Evolutionary conservation across 2,113 vertebrate genomes (phyloP).

Genomic region (Gobio gobio): DNA sequence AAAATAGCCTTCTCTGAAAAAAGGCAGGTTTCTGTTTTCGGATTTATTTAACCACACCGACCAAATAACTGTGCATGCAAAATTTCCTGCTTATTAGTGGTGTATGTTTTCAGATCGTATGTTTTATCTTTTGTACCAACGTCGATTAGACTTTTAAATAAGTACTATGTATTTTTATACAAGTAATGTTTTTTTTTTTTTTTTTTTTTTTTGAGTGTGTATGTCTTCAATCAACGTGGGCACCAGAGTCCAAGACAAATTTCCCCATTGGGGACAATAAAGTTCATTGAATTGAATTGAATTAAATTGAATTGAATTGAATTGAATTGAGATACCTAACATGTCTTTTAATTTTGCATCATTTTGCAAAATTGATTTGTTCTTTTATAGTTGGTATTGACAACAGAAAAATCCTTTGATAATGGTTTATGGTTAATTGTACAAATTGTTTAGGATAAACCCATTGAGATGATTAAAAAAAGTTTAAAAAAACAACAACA

Average conservation of each 20-base stretch:
- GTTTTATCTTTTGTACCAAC: too few species aligned
- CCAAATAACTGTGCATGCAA: background rate
- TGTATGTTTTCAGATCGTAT: too few species aligned
- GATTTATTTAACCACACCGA: background rate
- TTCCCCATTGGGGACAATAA: too few species aligned
- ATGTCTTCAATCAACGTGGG: too few species aligned
- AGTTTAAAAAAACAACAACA: background rate
- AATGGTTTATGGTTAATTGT: background rate
- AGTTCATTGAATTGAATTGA: too few species aligned
- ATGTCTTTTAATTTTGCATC: background rate
- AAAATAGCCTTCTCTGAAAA: background rate
- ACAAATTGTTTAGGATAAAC: background rate
- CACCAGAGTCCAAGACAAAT: too few species aligned
- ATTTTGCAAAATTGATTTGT: background rate
- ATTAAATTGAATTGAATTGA: too few species aligned
- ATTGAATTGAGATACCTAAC: background rate
- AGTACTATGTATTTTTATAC: too few species aligned
- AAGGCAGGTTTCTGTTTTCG: background rate
- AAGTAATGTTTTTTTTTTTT: too few species aligned
- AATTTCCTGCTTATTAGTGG: background rate
- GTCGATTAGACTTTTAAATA: too few species aligned
- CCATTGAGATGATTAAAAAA: background rate
- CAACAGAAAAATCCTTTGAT: background rate
- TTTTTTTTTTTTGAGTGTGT: too few species aligned
- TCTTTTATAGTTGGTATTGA: background rate